Base-by-base conservation (phyloP, 2,797 vertebrate species). In the Hydrocynus forskahlii region DNA sequence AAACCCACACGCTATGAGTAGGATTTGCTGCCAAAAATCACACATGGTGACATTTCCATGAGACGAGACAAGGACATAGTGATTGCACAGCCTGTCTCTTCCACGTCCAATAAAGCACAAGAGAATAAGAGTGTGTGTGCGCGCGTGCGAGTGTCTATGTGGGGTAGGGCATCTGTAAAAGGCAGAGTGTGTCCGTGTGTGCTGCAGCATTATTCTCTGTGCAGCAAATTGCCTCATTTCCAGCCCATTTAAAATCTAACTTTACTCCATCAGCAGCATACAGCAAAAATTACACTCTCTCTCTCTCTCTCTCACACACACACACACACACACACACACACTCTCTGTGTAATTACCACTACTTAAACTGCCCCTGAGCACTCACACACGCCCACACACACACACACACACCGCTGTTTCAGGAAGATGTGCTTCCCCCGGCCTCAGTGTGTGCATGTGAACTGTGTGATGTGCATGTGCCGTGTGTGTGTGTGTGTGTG, bases 181-280 rank as follows among this genome's bases (percentile, higher is more conserved):
- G 62, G n/a, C 14, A 25, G 54, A 19, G 64, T 73, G 69, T 71
- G 3, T 29, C 29, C 29, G 71, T 69, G 78, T 79, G 67, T 83
- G 81, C 50, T 60, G 29, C 70, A 67, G 81, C 74, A 87, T 91
- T 89, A 91, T 85, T 91, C 87, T 90, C 89, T 81, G 48, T 57
- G 74, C 74, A 89, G 81, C 81, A 92, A 93, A 93, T 92, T 84
- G 85, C 90, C 89, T 91, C 89, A 92, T 91, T 90, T 91, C 86
- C 87, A 84, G 86, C 76, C 87, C 89, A 88, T 92, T 94, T 91
- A 92, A 80, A 87, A 62, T 82, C 73, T 78, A 89, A 86, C 81
- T 92, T 89, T 90, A 89, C 83, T 85, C 88, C 84, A 84, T 80
- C 78, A 86, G 78, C 78, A 74, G 73, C 78, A 74, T 78, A 69